Evolutionary conservation across 2,888 invertebrate genomes (phyloP).

Genomic region (Leptinotarsa juncta): DNA sequence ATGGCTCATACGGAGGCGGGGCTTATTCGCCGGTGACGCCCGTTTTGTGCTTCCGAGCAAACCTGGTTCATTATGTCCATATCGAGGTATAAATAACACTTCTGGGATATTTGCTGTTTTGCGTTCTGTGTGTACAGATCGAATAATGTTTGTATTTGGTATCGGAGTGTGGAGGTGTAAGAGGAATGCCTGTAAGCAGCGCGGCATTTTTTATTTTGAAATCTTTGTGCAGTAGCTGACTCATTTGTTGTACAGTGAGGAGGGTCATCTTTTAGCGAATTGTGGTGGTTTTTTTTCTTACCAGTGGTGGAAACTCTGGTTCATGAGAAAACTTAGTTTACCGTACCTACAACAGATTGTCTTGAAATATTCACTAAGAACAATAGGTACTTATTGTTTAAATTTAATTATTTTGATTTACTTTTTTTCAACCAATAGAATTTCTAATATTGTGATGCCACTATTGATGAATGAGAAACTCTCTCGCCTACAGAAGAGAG

Average conservation of each 20-base stretch:
- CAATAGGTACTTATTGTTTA: too few relatives aligned
- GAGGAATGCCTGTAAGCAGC: not conserved
- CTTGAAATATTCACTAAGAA: too few relatives aligned
- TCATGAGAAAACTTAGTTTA: too few relatives aligned
- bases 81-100: slow-evolving; percentile 56
- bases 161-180: not conserved
- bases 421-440: too few relatives aligned
- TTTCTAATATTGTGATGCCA: too few relatives aligned
- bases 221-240: not conserved
- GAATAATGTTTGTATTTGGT: slow-evolving; percentile 2
- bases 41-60: slow-evolving; percentile 20
- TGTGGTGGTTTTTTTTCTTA: too few relatives aligned
- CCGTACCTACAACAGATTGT: too few relatives aligned
- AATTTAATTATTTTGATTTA: too few relatives aligned
- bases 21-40: slow-evolving; percentile 29
- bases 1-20: slow-evolving; percentile 49
- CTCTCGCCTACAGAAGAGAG: too few relatives aligned
- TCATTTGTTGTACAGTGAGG: not conserved
- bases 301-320: too few relatives aligned
- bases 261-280: too few relatives aligned
- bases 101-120: slow-evolving; percentile 47
- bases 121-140: not conserved
- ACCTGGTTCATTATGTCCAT: slow-evolving; percentile 52
- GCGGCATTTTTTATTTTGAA: not conserved
- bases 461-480: too few relatives aligned